Evolutionary conservation across 2,797 vertebrate genomes (phyloP).

Genomic region (Phrynocephalus guinanensis): DNA sequence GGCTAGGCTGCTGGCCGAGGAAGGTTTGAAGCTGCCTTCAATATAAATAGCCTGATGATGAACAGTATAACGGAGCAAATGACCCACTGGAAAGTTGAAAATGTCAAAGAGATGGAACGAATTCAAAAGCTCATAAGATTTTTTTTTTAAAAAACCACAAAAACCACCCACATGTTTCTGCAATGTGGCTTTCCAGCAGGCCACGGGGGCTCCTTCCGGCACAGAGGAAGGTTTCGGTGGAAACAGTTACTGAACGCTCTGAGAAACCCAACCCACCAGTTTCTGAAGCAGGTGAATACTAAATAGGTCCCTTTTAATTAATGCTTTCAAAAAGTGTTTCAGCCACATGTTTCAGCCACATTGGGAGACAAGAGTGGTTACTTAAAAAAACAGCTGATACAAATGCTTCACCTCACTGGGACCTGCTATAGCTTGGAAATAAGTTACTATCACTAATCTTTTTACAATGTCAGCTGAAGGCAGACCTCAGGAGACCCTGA

Average conservation of each 20-base stretch:
- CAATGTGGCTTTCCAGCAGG: neutral
- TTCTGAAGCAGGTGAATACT: neutral
- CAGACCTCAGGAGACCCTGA: too few species aligned
- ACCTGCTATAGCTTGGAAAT: too few species aligned
- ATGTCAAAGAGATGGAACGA: conserved; percentile 12
- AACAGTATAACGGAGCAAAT: neutral
- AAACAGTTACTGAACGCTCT: neutral
- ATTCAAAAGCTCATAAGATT: neutral
- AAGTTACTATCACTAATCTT: too few species aligned
- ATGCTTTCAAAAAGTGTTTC: neutral
- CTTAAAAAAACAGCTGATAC: neutral
- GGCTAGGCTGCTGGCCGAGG: too few species aligned
- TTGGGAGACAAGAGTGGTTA: neutral
- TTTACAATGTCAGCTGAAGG: too few species aligned
- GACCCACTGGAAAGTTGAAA: conserved; percentile 9
- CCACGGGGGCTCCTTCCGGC: neutral
- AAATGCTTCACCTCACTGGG: neutral
- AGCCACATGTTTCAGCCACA: neutral
- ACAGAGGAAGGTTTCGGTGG: conserved; percentile 19
- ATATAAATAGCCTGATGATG: conserved; percentile 24
- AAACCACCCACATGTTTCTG: conserved; percentile 7
- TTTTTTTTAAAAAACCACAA: too few species aligned
- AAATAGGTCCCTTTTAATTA: neutral
- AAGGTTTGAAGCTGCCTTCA: neutral
- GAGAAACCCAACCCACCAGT: neutral